These are phyloP conservation scores for Bimastos eiseni DNA, from an alignment of 2,888 invertebrate genomes.

Conservation along the genomic window DNA sequence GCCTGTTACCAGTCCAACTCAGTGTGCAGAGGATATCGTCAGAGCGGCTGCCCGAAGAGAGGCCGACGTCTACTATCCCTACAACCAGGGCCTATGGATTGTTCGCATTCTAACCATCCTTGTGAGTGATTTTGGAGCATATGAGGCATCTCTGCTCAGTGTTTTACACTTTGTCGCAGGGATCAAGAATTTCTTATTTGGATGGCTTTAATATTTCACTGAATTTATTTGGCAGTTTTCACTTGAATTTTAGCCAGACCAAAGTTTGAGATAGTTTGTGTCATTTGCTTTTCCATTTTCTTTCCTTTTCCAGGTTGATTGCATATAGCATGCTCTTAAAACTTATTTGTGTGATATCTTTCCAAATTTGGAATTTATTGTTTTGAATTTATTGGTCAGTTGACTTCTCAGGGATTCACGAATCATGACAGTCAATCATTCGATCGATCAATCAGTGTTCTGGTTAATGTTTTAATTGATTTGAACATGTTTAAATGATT, in stretches of 20 bases:
- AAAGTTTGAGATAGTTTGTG: neutral
- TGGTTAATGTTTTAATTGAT: too few species aligned
- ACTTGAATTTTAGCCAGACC: neutral
- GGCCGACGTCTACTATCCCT: slow-evolving; percentile 31
- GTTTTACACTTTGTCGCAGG: neutral
- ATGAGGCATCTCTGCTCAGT: neutral
- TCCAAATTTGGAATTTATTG: neutral
- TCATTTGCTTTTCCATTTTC: too few species aligned
- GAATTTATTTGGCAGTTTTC: neutral
- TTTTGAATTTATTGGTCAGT: neutral
- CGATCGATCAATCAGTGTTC: too few species aligned
- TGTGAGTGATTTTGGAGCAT: slow-evolving; percentile 13
- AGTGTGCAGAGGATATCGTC: slow-evolving; percentile 27
- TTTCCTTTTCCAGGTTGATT: too few species aligned
- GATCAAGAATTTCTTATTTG: neutral
- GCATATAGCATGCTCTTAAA: too few species aligned
- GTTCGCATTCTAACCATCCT: slow-evolving; percentile 1
- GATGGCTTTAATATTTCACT: neutral
- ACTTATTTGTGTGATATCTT: too few species aligned
- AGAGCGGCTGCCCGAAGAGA: slow-evolving; percentile 25
- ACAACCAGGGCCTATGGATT: slow-evolving; percentile 25
- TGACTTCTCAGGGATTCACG: too few species aligned
- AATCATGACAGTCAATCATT: too few species aligned
- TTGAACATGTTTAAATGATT: too few species aligned
- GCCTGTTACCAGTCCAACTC: slow-evolving; percentile 23